These are phyloP conservation scores for Metalampra italica DNA, from an alignment of 2,888 invertebrate species.

Conservation along the genomic window DNA sequence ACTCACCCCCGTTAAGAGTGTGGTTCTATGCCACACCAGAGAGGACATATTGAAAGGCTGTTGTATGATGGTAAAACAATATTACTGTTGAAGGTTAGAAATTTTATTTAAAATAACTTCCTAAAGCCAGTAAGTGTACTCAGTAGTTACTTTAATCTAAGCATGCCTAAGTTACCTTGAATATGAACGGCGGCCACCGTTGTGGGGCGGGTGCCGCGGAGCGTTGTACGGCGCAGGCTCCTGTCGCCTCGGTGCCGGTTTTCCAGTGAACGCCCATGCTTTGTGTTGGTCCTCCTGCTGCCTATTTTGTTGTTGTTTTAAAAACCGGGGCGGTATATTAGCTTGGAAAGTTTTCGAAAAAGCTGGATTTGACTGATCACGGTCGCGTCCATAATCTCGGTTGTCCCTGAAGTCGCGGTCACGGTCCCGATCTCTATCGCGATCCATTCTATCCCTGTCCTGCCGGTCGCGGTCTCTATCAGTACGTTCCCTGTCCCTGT, in stretches of 20 bases:
- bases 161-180: slow-evolving; percentile 44
- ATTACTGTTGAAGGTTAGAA: too few relatives aligned
- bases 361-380: slow-evolving; percentile 77
- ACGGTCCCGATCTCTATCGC: slow-evolving; percentile 41
- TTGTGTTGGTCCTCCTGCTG: slow-evolving; percentile 67
- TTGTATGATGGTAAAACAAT: too few relatives aligned
- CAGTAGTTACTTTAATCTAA: not conserved
- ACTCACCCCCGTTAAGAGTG: too few relatives aligned
- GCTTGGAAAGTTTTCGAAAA: slow-evolving; percentile 88
- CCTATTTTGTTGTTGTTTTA: slow-evolving; percentile 84
- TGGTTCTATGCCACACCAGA: too few relatives aligned
- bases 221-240: slow-evolving; percentile 62
- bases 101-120: too few relatives aligned
- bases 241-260: slow-evolving; percentile 57
- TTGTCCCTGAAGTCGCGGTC: slow-evolving; percentile 39
- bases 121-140: too few relatives aligned
- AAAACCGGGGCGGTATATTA: slow-evolving; percentile 91
- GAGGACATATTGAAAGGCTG: too few relatives aligned
- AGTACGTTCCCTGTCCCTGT: slow-evolving; percentile 34
- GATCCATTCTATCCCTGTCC: slow-evolving; percentile 23
- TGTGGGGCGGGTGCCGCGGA: slow-evolving; percentile 59
- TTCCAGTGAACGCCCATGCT: slow-evolving; percentile 64
- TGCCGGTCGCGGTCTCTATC: slow-evolving; percentile 30
- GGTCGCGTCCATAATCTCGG: slow-evolving; percentile 56
- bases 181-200: slow-evolving; percentile 66